phyloP scores from a whole-genome alignment of 2,888 invertebrate genomes.

The Carterocephalus palaemon region DNA sequence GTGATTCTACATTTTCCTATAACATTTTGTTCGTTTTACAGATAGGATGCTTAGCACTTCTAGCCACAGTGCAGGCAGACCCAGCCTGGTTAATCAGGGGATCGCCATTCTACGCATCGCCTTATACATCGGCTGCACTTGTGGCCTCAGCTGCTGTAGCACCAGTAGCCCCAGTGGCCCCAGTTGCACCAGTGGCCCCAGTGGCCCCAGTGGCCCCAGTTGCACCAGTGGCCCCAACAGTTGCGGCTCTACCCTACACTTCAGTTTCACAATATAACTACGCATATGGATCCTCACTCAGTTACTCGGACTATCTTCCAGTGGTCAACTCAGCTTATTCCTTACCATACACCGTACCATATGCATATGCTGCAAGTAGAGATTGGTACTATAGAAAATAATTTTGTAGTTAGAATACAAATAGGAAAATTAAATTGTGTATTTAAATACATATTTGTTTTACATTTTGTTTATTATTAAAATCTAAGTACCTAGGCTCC shows the following conservation, averaged over 20 bases:
- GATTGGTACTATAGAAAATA: constrained; percentile 42
- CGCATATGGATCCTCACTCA: constrained; percentile 44
- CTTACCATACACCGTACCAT: constrained; percentile 36
- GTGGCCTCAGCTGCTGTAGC: constrained; percentile 7
- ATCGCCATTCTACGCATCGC: constrained; percentile 31
- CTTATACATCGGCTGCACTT: constrained; percentile 36
- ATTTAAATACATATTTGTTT: too few relatives aligned
- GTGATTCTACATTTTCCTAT: too few relatives aligned
- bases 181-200: constrained; percentile 26
- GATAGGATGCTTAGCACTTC: not conserved
- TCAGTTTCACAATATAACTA: constrained; percentile 31
- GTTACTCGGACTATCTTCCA: constrained; percentile 42
- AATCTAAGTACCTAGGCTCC: too few relatives aligned
- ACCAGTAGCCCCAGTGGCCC: constrained; percentile 2
- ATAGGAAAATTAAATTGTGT: too few relatives aligned
- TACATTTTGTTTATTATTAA: too few relatives aligned
- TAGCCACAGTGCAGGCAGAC: constrained; percentile 41
- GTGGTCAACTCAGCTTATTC: constrained; percentile 37
- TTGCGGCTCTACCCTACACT: constrained; percentile 33
- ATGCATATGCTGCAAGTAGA: constrained; percentile 17
- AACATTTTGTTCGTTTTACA: not conserved
- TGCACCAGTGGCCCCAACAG: constrained; percentile 31
- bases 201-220: constrained; percentile 31
- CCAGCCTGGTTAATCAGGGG: constrained; percentile 43
- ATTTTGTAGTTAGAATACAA: too few relatives aligned